A percentile compares a stretch with the other conserved stretches of the same genome.
Evolutionary conservation across 2,888 invertebrate genomes (phyloP).

Genomic region (Synanthedon vespiformis): DNA sequence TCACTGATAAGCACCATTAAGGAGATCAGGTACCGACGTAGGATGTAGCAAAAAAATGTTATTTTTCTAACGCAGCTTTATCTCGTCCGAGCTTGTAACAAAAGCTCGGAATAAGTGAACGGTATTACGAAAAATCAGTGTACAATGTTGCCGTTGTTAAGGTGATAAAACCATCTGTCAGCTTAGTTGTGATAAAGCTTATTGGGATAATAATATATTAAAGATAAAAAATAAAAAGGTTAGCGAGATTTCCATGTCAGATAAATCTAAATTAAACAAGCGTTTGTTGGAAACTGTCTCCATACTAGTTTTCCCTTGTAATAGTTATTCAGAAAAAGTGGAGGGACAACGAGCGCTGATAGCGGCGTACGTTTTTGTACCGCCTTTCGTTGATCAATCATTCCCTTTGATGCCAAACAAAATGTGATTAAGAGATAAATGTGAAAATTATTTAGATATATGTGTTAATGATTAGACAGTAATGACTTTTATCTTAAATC

Average conservation of each 20-base stretch:
- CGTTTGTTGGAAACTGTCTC: too few species aligned
- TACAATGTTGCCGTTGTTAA: background rate
- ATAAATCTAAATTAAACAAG: too few species aligned
- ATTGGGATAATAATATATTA: too few species aligned
- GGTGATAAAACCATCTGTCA: too few species aligned
- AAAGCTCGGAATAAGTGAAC: background rate
- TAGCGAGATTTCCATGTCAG: too few species aligned
- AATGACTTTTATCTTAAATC: too few species aligned
- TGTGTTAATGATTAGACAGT: too few species aligned
- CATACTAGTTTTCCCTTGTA: background rate
- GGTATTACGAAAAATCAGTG: background rate
- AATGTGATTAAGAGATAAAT: too few species aligned
- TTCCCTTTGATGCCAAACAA: background rate
- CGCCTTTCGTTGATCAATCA: background rate
- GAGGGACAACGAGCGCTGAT: background rate
- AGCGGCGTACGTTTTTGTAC: background rate
- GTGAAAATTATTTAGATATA: too few species aligned
- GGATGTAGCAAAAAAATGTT: slow-evolving; percentile 14
- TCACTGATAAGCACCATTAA: background rate
- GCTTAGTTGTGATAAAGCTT: too few species aligned
- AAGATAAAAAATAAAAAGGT: too few species aligned
- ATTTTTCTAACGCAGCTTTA: slow-evolving; percentile 21
- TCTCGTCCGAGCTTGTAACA: background rate
- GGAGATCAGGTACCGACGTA: background rate
- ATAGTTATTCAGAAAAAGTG: background rate